Percentiles rank a stretch among this genome's conserved stretches.
Evolutionary conservation across 2,797 vertebrate species (phyloP).

Genomic region (Sardinella longiceps): DNA sequence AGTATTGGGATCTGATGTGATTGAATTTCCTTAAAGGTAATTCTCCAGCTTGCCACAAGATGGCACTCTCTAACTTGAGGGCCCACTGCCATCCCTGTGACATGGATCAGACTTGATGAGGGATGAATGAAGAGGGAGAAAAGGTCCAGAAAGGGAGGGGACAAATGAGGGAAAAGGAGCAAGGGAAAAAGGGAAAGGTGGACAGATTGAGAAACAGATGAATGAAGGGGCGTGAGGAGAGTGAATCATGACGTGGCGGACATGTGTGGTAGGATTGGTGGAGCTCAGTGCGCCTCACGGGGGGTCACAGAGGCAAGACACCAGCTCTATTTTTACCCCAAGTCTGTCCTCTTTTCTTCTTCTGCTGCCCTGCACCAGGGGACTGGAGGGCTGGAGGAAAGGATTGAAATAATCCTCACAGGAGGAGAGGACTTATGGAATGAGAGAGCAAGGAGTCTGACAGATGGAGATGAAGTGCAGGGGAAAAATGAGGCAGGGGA

Average conservation of each 20-base stretch:
- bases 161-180: neutral
- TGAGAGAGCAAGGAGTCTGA: neutral
- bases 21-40: no score
- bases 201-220: constrained; percentile 45
- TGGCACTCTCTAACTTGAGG: neutral
- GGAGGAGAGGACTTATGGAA: neutral
- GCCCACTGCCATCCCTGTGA: neutral
- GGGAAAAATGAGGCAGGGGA: neutral
- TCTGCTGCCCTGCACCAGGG: neutral
- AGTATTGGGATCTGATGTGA: no score
- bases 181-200: constrained; percentile 30
- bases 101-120: constrained; percentile 2
- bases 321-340: constrained; percentile 20
- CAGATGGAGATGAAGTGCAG: neutral
- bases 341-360: constrained; percentile 3
- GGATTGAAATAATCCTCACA: neutral
- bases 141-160: constrained; percentile 31
- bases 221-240: constrained; percentile 42
- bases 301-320: constrained; percentile 35
- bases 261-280: constrained; percentile 57
- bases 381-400: neutral
- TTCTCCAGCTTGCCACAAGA: neutral
- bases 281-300: constrained; percentile 60
- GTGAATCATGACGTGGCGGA: constrained; percentile 66
- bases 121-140: constrained; percentile 31